phyloP scores from a whole-genome alignment of 2,797 vertebrate species.

The Moxostoma hubbsi region DNA sequence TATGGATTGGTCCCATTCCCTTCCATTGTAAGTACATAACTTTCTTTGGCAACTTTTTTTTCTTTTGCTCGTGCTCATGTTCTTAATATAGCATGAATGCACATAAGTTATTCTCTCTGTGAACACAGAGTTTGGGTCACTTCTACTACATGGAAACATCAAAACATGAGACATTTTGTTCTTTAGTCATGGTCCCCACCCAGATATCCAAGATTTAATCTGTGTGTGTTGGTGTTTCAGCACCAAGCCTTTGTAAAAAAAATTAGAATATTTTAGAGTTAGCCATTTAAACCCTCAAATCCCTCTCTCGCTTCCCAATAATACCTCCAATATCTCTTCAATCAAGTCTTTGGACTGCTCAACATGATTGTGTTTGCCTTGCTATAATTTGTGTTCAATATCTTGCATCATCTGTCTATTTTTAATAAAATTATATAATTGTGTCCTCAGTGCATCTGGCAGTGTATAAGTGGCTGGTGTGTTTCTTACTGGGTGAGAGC shows the following conservation, averaged over 20 bases:
- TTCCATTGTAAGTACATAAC: too few relatives aligned
- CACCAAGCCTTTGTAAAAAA: neutral
- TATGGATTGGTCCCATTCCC: too few relatives aligned
- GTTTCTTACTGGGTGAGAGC: slow-evolving; percentile 87
- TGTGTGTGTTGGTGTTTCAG: neutral
- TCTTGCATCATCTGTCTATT: neutral
- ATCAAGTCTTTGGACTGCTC: too few relatives aligned
- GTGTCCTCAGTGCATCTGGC: slow-evolving; percentile 78
- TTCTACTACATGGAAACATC: slow-evolving; percentile 19
- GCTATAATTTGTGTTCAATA: neutral
- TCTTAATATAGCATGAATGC: neutral
- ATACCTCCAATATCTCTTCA: neutral
- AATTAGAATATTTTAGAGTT: neutral
- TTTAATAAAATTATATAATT: slow-evolving; percentile 4
- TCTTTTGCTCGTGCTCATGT: too few relatives aligned
- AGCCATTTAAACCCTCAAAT: too few relatives aligned
- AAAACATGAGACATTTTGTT: slow-evolving; percentile 27
- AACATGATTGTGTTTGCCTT: neutral
- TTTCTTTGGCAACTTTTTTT: neutral
- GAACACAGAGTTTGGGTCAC: neutral
- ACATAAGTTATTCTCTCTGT: neutral
- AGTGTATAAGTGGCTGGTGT: slow-evolving; percentile 92
- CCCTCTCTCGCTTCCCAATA: too few relatives aligned
- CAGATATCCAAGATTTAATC: slow-evolving; percentile 29
- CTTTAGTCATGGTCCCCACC: slow-evolving; percentile 34